Evolutionary conservation across 2,888 invertebrate genomes (phyloP), one percentile per base, ranked within the genome.

Genomic region (Incurvaria masculella): DNA sequence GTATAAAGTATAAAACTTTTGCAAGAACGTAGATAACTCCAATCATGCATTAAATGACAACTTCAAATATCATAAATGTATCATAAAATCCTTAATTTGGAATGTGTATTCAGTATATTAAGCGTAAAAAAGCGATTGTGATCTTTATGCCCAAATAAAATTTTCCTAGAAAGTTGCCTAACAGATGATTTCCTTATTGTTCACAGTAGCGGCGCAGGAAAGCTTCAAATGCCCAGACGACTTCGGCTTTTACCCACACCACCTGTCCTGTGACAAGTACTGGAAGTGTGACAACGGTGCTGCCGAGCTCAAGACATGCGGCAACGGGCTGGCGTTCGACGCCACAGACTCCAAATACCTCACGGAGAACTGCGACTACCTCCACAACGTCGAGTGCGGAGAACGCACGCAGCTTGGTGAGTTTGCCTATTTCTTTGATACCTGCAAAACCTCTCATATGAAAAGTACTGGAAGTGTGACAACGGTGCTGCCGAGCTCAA

Each of bases 381-480:
- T 92, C 58, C 94, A 95, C 82, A 94, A 94, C 60, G 94, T 95
- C 42, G 93, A 95, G 60, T 95, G 95, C 65, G 93, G 92, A 44
- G 92, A 92, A 56, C 88, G 95, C 64, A 72, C 87, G 53, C 89
- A 92, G 68, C 81, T 95, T 58, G 94, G 91, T 91, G 66, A 82
- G 81, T 68, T 49, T 23, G 23, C 23, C 23, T 23, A 23, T 23
- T 23, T n/a, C n/a, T n/a, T n/a, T n/a, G n/a, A n/a, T 95, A 94
- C 78, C 93, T 94, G 49, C 94, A 95, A 72, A 87, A 88, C 65
- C 66, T 81, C 52, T 92, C 92, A 44, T 95, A 95, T 70, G 95
- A 95, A 81, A 94, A 94, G 73, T 95, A 95, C 78, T 95, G 92
- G 91, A 93, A 94, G 73, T 95, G 95, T 66, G 94, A 94, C 72